Evolutionary conservation across 2,113 vertebrate species (phyloP), one percentile per base, ranked within the genome.

Genomic region (Oryzias javanicus): DNA sequence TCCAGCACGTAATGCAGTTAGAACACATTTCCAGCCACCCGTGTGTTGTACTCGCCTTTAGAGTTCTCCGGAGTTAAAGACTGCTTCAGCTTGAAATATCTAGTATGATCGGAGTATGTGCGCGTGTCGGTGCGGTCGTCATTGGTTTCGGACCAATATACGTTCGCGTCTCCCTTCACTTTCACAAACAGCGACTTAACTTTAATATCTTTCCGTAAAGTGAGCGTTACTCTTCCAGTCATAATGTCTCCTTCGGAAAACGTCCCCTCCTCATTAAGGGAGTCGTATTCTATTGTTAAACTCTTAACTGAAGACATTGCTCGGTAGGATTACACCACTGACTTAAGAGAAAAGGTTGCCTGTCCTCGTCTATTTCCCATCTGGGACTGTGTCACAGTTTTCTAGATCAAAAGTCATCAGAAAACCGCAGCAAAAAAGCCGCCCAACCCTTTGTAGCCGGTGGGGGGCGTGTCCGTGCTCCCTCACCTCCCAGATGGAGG

Each of bases 71-170:
- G 45, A 29, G 88, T 82, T 0, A 92, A 58, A 42, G 82, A 79
- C 19, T 86, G 61, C 53, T 89, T 91, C 19, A 87, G n/a, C 62
- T 92, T 92, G 47, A 91, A 92, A 14, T 84, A 88, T 78, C 85
- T 86, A 15, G 44, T 78, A 29, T 78, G 44, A 3, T 78, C 64
- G 0, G 40, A 48, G 67, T 89, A 87, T n/a, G n/a, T n/a, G n/a
- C n/a, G n/a, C 0, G 54, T 60, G 0, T 35, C 0, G 0, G 2
- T 76, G 3, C 0, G 1, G 1, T 81, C 75, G 6, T 70, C 73
- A 0, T 1, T 14, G 2, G 6, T 60, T 12, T 27, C 44, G 1
- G 75, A 67, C 91, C 91, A 91, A 0, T 10, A 49, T 0, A 89
- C 89, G 0, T 72, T 0, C 0, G 87, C 86, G 25, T 91, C 89